Base-by-base conservation (phyloP, 2,113 vertebrate species). In the Verasper variegatus region DNA sequence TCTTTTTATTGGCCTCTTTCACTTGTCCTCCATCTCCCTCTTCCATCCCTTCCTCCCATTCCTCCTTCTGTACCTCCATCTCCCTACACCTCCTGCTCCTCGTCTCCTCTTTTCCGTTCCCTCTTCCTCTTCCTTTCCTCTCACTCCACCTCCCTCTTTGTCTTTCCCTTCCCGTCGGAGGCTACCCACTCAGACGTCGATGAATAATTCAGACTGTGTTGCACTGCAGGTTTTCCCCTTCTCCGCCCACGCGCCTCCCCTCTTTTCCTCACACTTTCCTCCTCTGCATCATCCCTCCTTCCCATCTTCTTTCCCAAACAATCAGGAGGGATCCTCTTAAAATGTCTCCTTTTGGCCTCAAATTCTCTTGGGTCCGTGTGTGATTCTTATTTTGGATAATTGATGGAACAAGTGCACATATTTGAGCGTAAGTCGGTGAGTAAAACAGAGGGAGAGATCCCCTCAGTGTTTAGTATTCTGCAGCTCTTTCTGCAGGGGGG, bases 141-240 rank as follows among this genome's bases (percentile, higher is more conserved):
- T 51, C 59, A 5, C 31, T 15, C 59, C n/a, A n/a, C 35, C 31
- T 42, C 27, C 31, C 61, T 18, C 61, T 63, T 18, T 63, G 18
- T 63, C 17, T 63, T n/a, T 63, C 18, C 13, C n/a, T 9, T 5
- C 31, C 86, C 83, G 47, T 92, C 83, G 86, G 76, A 72, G 65
- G 67, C 47, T 65, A 75, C 86, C 77, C 86, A 81, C 88, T 91
- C 88, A 89, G 89, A 90, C 76, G 55, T 47, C 40, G 73, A 94
- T 95, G 91, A 95, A 96, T 95, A 93, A 96, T 95, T 95, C 94
- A 95, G 84, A 31, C 18, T 75, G 91, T 94, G 86, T 94, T 90
- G 85, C 92, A 94, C 91, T 95, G 94, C 86, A 90, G 89, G 89
- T 87, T 88, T 91, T 87, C 94, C 91, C 90, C 62, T 31, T 81